Percentiles rank a stretch among this genome's conserved stretches.
Evolutionary conservation across 92 coral and sea anemone species (phyloP).

Genomic region (Epizoanthus stellaris): DNA sequence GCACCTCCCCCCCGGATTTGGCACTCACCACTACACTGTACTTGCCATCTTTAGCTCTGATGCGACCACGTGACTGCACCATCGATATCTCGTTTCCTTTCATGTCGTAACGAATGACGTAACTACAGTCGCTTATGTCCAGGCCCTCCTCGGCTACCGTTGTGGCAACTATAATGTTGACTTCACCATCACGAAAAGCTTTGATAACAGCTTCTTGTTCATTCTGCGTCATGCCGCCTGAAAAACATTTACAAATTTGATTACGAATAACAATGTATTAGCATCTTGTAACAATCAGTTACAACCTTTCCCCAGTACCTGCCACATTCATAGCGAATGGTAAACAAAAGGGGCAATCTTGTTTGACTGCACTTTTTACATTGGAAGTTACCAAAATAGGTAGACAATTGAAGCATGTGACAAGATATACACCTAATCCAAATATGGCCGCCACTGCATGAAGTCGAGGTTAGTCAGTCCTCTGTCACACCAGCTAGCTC

Average conservation of each 20-base stretch:
- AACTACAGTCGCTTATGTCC: constrained; percentile 86
- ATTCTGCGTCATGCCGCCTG: constrained; percentile 88
- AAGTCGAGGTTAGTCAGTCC: no score
- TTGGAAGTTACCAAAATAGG: no score
- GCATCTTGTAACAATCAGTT: no score
- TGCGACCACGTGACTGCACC: constrained; percentile 95
- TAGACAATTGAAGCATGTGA: no score
- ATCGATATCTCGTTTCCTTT: constrained; percentile 92
- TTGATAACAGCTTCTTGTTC: constrained; percentile 80
- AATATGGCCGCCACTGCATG: no score
- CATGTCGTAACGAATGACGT: constrained; percentile 93
- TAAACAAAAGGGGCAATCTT: no score
- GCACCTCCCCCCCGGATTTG: constrained; percentile 59
- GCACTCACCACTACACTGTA: constrained; percentile 68
- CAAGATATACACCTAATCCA: no score
- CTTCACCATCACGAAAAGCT: constrained; percentile 74
- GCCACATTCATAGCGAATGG: no score
- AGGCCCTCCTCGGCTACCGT: constrained; percentile 90
- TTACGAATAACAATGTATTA: no score
- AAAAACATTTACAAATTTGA: neutral
- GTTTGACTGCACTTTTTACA: no score
- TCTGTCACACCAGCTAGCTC: no score
- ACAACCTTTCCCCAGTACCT: no score
- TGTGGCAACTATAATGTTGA: constrained; percentile 86
- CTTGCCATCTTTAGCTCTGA: constrained; percentile 65